Evolutionary conservation across 2,113 vertebrate species (phyloP).

Genomic region (Pantherophis guttatus): DNA sequence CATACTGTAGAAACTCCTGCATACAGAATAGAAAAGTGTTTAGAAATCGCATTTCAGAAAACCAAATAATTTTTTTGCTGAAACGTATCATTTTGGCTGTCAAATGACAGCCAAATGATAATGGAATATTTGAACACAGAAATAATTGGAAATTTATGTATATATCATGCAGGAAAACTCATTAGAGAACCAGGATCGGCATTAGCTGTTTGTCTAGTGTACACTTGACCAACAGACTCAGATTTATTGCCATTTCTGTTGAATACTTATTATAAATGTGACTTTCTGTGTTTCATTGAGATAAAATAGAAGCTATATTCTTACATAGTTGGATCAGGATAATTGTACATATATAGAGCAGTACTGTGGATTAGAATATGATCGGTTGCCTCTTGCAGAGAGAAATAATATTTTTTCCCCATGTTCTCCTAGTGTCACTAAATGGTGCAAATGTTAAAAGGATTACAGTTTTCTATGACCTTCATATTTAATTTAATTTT

Average conservation of each 20-base stretch:
- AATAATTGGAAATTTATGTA: not conserved
- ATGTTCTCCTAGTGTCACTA: not conserved
- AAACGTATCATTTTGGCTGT: not conserved
- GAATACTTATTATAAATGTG: not conserved
- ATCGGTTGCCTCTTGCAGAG: not conserved
- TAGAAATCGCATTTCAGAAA: not conserved
- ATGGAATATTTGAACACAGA: not conserved
- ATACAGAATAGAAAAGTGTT: not conserved
- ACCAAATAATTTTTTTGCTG: not conserved
- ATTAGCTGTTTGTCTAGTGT: not conserved
- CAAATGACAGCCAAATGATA: not conserved
- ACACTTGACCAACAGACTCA: not conserved
- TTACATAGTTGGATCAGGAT: not conserved
- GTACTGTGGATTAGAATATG: not conserved
- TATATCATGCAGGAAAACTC: not conserved
- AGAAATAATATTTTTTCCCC: not conserved
- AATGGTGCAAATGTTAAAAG: not conserved
- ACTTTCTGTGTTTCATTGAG: not conserved
- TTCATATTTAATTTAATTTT: too few relatives aligned
- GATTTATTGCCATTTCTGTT: not conserved
- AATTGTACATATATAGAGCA: not conserved
- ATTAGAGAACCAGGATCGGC: not conserved
- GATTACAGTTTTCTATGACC: not conserved
- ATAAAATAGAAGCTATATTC: not conserved
- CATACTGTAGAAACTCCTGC: too few relatives aligned